These are phyloP conservation scores for Hystrix cristata DNA, from an alignment of 2,113 vertebrate species.

Conservation along the genomic window DNA sequence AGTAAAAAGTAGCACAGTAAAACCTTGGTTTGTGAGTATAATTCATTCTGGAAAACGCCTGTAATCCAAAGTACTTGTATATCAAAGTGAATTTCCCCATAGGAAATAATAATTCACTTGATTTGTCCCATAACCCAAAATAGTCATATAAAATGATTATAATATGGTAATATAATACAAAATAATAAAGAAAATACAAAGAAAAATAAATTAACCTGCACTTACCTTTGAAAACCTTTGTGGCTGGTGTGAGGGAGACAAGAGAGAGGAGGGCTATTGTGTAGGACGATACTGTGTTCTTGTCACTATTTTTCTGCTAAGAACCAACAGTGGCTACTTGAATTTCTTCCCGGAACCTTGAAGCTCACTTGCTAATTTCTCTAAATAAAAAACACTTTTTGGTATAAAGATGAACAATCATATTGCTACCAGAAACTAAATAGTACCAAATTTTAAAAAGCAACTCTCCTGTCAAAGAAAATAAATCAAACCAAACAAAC, in stretches of 20 bases:
- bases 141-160: not conserved
- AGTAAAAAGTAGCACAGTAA: not conserved
- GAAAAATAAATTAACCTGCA: not conserved
- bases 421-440: slow-evolving; percentile 33
- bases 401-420: not conserved
- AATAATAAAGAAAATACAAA: not conserved
- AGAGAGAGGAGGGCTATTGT: not conserved
- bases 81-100: not conserved
- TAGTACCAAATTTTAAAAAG: slow-evolving; percentile 20
- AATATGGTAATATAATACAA: not conserved
- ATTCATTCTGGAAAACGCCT: not conserved
- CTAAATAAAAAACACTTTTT: not conserved
- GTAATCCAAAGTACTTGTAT: not conserved
- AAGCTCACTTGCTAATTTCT: not conserved
- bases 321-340: not conserved
- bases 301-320: not conserved
- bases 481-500: slow-evolving; percentile 27
- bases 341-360: not conserved
- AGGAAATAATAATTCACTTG: not conserved
- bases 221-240: not conserved
- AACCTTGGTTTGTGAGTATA: not conserved
- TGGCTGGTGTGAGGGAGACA: not conserved
- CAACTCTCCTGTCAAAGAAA: not conserved
- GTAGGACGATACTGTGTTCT: not conserved
- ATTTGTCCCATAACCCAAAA: not conserved